Conservation (phyloP, 2,113 vertebrate genomes). For the Pelecanoides urinatrix region DNA sequence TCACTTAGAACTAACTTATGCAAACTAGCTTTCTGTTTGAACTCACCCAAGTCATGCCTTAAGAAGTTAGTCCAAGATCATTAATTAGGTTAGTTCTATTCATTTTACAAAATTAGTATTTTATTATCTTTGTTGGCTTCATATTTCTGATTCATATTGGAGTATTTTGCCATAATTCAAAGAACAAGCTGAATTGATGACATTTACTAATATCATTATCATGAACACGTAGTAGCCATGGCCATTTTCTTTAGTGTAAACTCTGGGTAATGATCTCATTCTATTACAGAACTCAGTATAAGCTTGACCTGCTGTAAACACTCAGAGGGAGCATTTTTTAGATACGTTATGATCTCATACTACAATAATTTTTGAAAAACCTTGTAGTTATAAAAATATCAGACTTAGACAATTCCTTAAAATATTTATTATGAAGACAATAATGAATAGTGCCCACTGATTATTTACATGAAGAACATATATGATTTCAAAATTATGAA, state of each 20-base stretch:
- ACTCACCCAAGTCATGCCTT: neutral
- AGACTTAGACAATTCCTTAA: neutral
- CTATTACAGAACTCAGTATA: neutral
- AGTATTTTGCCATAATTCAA: neutral
- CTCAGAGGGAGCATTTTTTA: neutral
- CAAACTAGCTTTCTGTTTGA: neutral
- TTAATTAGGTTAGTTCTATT: neutral
- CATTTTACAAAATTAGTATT: neutral
- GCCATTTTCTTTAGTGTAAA: neutral
- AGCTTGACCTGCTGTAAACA: neutral
- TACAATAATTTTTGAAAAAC: neutral
- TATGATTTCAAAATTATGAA: neutral
- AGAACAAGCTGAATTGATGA: neutral
- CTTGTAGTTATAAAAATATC: neutral
- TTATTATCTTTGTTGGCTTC: neutral
- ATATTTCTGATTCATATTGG: neutral
- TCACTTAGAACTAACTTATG: neutral
- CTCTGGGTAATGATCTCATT: neutral
- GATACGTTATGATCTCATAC: neutral
- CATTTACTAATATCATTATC: neutral
- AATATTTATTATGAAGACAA: neutral
- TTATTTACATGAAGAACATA: neutral
- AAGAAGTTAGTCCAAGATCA: neutral
- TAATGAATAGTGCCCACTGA: neutral
- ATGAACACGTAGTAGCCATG: neutral